These are phyloP conservation scores for Drosophila parvula DNA, from an alignment of 1,140 invertebrate genomes.

Conservation along the genomic window DNA sequence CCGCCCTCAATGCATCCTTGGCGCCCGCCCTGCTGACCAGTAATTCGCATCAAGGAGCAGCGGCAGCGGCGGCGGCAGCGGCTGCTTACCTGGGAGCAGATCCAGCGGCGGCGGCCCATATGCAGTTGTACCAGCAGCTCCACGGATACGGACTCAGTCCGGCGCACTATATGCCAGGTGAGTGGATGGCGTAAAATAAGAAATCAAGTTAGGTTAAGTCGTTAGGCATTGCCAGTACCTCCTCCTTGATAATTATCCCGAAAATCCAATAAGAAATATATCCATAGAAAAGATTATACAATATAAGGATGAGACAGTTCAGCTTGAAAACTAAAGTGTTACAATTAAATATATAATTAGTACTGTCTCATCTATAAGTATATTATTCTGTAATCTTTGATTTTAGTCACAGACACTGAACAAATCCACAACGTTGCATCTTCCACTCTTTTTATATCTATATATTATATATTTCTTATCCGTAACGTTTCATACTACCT, in stretches of 20 bases:
- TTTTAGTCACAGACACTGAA: conserved; percentile 47
- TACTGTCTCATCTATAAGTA: not conserved
- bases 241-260: not conserved
- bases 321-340: not conserved
- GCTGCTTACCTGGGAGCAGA: conserved; percentile 57
- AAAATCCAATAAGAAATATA: not conserved
- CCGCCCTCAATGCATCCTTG: conserved; percentile 49
- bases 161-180: conserved; percentile 88
- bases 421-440: conserved; percentile 41
- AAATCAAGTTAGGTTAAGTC: not conserved
- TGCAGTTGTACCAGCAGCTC: conserved; percentile 91
- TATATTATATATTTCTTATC: conserved; percentile 47
- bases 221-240: conserved; percentile 9
- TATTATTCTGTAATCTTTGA: conserved; percentile 2
- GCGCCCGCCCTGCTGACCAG: conserved; percentile 50
- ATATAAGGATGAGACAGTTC: conserved; percentile 3
- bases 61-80: conserved; percentile 30
- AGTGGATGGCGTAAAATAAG: conserved; percentile 44
- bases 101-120: conserved; percentile 82
- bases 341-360: not conserved
- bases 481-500: conserved; percentile 36
- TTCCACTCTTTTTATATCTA: conserved; percentile 30
- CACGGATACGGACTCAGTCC: conserved; percentile 91
- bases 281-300: not conserved
- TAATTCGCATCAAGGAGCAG: conserved; percentile 43